Base-by-base conservation (phyloP, 2,888 invertebrate species). In the Tortricodes alternella region DNA sequence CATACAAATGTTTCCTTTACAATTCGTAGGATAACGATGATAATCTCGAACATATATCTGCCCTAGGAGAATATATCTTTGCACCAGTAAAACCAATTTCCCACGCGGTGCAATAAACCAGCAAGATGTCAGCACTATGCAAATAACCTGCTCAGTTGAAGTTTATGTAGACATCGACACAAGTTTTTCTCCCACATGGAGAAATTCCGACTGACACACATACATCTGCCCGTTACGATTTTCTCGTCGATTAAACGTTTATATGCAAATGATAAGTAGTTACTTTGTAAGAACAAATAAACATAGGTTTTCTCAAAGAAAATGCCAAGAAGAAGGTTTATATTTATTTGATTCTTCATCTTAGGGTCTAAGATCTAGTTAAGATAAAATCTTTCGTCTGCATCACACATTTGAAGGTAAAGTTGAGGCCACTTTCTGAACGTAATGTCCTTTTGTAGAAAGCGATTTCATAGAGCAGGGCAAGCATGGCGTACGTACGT, bases 401-500 rank as follows among this genome's bases (percentile, higher is more conserved):
- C 23, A n/a, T 29, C 15, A 21, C 13, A 27, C 3, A 29, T 21
- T 16, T 50, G 39, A 27, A 15, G 29, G 32, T 41, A 41, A 32
- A 39, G 29, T 32, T 23, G 15, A 23, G 32, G 16, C 38, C 21
- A 27, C 23, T 19, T 41, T 32, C 16, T 48, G 48, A 34, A 35
- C 27, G 19, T 48, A 9, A 35, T 55, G 41, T 27, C 34, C 34
- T 23, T 13, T 27, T 46, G 18, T 56, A 56, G 55, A 56, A 56
- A 56, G 55, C 18, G 23, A 49, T 27, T 34, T 16, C 34, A 21
- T 41, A n/a, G 44, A 23, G 8, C 16, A 39, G 18, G 46, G 39
- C 27, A 46, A 46, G 13, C 13, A 39, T 43, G 16, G 13, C 37
- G 4, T 13, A 8, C 21, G 53, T 41, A 56, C 55, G 55, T 56